A percentile compares a stretch with the other conserved stretches of the same genome.
Conservation (phyloP, 53 echinoderm and acorn worm species). For the Stichopus horrens region DNA sequence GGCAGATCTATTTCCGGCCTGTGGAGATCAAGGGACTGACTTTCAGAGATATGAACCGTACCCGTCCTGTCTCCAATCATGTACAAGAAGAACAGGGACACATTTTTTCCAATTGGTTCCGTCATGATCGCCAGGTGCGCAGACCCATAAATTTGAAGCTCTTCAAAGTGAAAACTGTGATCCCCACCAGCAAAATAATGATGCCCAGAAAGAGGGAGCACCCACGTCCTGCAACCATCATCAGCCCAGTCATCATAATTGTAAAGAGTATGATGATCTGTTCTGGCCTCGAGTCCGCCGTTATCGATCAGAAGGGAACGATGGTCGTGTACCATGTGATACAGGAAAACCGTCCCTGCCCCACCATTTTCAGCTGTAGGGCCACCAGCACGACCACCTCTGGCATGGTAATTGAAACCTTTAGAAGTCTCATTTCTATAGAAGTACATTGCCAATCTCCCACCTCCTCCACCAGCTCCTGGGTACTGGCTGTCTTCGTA, state of each 20-base stretch:
- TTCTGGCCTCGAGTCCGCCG: constrained; percentile 69
- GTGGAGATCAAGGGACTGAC: constrained; percentile 70
- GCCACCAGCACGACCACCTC: constrained; percentile 65
- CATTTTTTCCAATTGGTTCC: constrained; percentile 66
- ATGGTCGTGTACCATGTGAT: constrained; percentile 76
- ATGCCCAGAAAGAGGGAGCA: constrained; percentile 78
- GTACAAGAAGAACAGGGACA: constrained; percentile 77
- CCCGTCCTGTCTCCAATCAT: constrained; percentile 91
- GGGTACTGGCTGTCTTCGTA: constrained; percentile 18
- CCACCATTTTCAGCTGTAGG: constrained; percentile 76
- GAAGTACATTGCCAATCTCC: constrained; percentile 86
- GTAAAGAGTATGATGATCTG: constrained; percentile 59
- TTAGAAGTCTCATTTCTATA: constrained; percentile 69
- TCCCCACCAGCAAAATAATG: constrained; percentile 83
- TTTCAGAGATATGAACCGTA: constrained; percentile 77
- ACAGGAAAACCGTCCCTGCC: constrained; percentile 82
- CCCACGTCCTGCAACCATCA: constrained; percentile 88
- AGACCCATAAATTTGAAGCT: constrained; percentile 81
- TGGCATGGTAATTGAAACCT: constrained; percentile 78
- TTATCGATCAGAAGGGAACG: constrained; percentile 86
- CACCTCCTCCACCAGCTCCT: constrained; percentile 85
- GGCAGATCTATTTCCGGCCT: constrained; percentile 89
- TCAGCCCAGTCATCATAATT: constrained; percentile 67
- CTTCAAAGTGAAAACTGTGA: constrained; percentile 83
- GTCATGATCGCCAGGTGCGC: constrained; percentile 81